Conservation (phyloP, 1,140 invertebrate genomes). For the Drosophila lowei region DNA sequence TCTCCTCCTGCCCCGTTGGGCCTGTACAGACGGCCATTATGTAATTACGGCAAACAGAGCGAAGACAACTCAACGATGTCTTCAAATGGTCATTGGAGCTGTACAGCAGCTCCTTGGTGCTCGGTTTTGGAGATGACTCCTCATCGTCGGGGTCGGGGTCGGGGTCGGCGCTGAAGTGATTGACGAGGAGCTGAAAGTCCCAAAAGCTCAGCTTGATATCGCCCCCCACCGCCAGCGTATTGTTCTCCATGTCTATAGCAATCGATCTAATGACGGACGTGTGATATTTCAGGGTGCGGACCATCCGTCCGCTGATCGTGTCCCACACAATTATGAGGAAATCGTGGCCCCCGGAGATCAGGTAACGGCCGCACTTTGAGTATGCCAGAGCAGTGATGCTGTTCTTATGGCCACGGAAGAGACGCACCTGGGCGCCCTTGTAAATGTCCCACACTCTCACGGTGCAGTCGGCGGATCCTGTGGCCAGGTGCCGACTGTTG, state of each 20-base stretch:
- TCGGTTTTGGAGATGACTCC: too few species aligned
- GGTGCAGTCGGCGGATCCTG: constrained; percentile 55
- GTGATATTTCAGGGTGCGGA: constrained; percentile 31
- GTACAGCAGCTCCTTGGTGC: too few species aligned
- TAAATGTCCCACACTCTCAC: constrained; percentile 55
- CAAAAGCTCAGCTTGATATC: constrained; percentile 48
- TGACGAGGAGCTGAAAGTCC: constrained; percentile 46
- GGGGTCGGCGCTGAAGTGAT: too few species aligned
- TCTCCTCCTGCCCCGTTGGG: too few species aligned
- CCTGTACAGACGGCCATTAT: too few species aligned
- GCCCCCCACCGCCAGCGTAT: constrained; percentile 40
- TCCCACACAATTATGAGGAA: constrained; percentile 50
- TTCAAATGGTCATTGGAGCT: too few species aligned
- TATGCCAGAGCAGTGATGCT: constrained; percentile 32
- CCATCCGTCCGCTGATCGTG: constrained; percentile 18
- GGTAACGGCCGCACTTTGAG: constrained; percentile 50
- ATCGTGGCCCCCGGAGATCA: constrained; percentile 50
- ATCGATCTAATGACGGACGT: constrained; percentile 27
- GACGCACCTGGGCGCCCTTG: constrained; percentile 37
- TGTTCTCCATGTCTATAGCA: constrained; percentile 45
- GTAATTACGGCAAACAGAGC: background rate
- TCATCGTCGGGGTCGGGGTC: too few species aligned
- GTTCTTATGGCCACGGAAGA: constrained; percentile 42
- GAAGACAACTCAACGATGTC: background rate
- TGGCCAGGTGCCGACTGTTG: constrained; percentile 59